A percentile compares a stretch with the other conserved stretches of the same genome.
These are phyloP conservation scores for Gryllus longicercus DNA, from an alignment of 2,888 invertebrate genomes.

Conservation along the genomic window DNA sequence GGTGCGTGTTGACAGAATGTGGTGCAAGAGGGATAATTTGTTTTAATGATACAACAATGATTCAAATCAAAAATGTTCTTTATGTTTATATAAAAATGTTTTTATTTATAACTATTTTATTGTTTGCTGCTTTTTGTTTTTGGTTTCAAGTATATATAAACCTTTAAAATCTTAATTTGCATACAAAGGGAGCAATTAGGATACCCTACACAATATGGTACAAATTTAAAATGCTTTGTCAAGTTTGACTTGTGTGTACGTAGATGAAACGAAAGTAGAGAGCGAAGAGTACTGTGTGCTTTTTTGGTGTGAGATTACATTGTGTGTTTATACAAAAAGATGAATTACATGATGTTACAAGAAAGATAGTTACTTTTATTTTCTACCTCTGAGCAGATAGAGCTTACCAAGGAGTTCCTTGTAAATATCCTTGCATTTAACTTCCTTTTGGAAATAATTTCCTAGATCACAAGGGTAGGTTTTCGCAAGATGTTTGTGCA, in stretches of 20 bases:
- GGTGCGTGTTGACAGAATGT: too few species aligned
- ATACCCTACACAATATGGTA: constrained; percentile 4
- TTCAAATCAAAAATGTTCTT: too few species aligned
- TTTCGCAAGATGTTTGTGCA: too few species aligned
- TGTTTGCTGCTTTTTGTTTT: not conserved
- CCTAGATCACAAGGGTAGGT: too few species aligned
- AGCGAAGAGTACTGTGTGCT: constrained; percentile 29
- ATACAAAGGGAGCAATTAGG: constrained; percentile 5
- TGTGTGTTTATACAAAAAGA: constrained; percentile 34
- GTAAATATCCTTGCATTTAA: constrained; percentile 27
- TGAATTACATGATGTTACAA: constrained; percentile 7
- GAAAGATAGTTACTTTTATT: constrained; percentile 8
- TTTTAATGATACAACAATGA: too few species aligned
- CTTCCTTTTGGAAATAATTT: constrained; percentile 50
- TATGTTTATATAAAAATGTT: too few species aligned
- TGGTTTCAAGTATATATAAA: not conserved
- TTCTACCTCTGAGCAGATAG: not conserved
- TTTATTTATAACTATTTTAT: not conserved
- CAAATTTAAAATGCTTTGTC: constrained; percentile 4
- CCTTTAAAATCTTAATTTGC: not conserved
- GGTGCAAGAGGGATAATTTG: too few species aligned
- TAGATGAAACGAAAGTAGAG: constrained; percentile 17
- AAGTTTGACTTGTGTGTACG: constrained; percentile 5
- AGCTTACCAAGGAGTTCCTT: not conserved
- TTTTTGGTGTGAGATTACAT: constrained; percentile 30